phyloP scores from a whole-genome alignment of 2,888 invertebrate species.

The Bellardia pandia region DNA sequence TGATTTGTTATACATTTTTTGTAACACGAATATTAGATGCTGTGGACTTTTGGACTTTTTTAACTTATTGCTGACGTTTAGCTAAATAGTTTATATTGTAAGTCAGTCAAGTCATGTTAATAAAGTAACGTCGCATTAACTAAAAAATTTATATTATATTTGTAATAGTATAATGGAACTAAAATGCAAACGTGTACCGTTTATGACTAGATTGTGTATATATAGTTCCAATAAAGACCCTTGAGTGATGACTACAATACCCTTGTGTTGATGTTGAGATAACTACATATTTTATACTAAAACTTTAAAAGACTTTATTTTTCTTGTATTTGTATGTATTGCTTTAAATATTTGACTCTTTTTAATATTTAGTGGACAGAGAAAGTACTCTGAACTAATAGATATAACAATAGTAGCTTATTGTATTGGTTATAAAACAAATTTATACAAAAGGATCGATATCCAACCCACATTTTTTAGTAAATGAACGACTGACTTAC shows the following conservation, averaged over 20 bases:
- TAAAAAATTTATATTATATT: background rate
- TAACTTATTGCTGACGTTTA: conserved; percentile 35
- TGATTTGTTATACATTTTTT: no score
- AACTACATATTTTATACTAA: background rate
- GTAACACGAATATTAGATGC: conserved; percentile 9
- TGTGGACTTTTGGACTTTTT: background rate
- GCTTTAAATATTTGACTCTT: conserved; percentile 37
- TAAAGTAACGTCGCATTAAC: conserved; percentile 11
- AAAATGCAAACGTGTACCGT: background rate
- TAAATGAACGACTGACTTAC: background rate
- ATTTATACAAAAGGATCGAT: conserved; percentile 44
- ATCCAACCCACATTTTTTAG: conserved; percentile 53
- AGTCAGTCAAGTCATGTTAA: conserved; percentile 32
- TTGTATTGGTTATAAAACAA: conserved; percentile 34
- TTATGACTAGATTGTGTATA: conserved; percentile 1
- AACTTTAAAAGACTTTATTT: no score
- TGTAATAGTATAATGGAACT: background rate
- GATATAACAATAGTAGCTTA: conserved; percentile 36
- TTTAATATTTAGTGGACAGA: conserved; percentile 8
- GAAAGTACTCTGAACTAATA: conserved; percentile 21
- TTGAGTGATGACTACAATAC: conserved; percentile 38
- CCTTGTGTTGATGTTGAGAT: background rate
- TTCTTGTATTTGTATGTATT: no score
- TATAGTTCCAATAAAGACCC: conserved; percentile 24
- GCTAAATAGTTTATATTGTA: conserved; percentile 46